Base-by-base conservation (phyloP, 2,797 vertebrate genomes). In the Gorsachius magnificus region DNA sequence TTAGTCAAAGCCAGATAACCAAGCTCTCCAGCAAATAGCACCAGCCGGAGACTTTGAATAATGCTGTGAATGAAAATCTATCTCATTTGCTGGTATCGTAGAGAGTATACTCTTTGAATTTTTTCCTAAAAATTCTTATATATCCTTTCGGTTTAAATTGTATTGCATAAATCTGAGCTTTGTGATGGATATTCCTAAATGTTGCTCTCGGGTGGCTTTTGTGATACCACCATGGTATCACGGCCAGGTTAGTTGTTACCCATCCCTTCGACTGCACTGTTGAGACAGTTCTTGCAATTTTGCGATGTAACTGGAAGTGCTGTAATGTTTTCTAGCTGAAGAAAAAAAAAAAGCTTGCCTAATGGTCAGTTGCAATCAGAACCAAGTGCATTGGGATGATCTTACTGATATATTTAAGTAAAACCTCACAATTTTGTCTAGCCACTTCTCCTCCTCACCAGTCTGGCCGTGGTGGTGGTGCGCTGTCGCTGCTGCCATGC, bases 391-490 rank as follows among this genome's bases (percentile, higher is more conserved):
- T 58, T 50, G 26, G 38, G 61, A 38, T 17, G 12, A 28, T 35
- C 29, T 77, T 16, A 6, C 4, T 11, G 29, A 21, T 68, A 6
- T 35, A 45, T 70, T 72, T 56, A 48, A 53, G 17, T 43, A 24
- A 82, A 92, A 53, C 7, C 25, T 41, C 10, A 26, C 8, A 36
- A 2, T 69, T 89, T 33, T 69, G 3, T 16, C 7, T 10, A 28
- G 28, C 5, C 19, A 9, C 17, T 71, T 79, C 16, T 54, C 26
- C 21, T 29, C 2, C 3, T 74, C 26, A 26, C 4, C 13, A 5
- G 0, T 41, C 48, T 38, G 0, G 0, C 26, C 25, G 4, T 1
- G 20, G 14, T 20, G 48, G 12, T 3, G 6, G 31, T 10, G 17
- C 1, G 6, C 50, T 33, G 6, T 33, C 3, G 0, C 58, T 38